Conservation (phyloP, 2,113 vertebrate species). For the Phaethornis superciliosus region DNA sequence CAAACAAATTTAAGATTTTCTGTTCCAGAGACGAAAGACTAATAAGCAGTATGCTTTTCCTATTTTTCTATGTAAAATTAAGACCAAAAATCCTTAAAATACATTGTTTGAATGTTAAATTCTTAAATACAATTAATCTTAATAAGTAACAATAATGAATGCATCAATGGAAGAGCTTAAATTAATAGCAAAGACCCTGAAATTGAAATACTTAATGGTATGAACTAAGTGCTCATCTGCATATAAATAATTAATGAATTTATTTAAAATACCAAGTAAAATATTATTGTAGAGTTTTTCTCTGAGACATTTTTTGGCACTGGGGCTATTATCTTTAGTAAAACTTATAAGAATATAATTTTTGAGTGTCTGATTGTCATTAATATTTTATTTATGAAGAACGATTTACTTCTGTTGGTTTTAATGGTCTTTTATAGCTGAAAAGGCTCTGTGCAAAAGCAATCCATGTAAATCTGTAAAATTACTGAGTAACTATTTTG, state of each 20-base stretch:
- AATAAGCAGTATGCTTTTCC: neutral
- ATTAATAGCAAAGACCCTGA: neutral
- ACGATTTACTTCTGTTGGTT: slow-evolving; percentile 58
- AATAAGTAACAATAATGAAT: neutral
- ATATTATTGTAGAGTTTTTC: neutral
- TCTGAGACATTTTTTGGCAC: neutral
- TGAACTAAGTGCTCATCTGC: neutral
- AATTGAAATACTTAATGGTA: neutral
- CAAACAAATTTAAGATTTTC: neutral
- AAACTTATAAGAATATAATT: slow-evolving; percentile 39
- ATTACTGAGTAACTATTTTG: slow-evolving; percentile 51
- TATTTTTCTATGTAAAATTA: neutral
- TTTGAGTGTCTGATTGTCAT: slow-evolving; percentile 48
- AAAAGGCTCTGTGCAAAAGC: slow-evolving; percentile 41
- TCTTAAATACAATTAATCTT: neutral
- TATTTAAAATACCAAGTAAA: slow-evolving; percentile 23
- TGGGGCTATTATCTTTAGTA: neutral
- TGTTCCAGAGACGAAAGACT: neutral
- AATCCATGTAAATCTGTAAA: slow-evolving; percentile 11
- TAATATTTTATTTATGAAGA: slow-evolving; percentile 43
- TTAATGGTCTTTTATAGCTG: slow-evolving; percentile 51
- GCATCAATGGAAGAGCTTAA: neutral
- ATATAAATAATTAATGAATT: neutral
- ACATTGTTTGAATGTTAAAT: neutral
- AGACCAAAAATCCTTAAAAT: neutral